Evolutionary conservation across 2,888 invertebrate genomes (phyloP).

Genomic region (Apeira syringaria): DNA sequence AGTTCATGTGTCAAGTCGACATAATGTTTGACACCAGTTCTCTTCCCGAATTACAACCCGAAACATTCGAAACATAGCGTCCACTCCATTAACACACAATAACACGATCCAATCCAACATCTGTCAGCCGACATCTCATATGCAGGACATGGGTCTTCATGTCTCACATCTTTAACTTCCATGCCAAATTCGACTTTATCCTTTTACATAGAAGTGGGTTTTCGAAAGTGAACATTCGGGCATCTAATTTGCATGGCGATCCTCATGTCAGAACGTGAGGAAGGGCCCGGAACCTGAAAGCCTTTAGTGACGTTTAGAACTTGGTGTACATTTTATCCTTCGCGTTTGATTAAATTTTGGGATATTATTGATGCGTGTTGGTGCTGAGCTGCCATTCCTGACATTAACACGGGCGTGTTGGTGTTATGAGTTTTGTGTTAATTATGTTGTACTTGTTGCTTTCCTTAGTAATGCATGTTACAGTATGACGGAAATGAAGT

Average conservation of each 20-base stretch:
- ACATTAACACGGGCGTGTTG: conserved; percentile 3
- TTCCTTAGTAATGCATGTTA: too few species aligned
- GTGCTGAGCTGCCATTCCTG: conserved; percentile 6
- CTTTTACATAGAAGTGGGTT: conserved; percentile 11
- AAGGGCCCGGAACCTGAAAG: conserved; percentile 36
- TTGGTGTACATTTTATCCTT: conserved; percentile 45
- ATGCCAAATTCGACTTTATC: conserved; percentile 22
- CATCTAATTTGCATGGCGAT: conserved; percentile 49
- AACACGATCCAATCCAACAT: conserved; percentile 38
- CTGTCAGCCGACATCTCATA: conserved; percentile 43
- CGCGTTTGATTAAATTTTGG: conserved; percentile 30
- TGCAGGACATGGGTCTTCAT: conserved; percentile 35
- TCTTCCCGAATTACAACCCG: conserved; percentile 15
- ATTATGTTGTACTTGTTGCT: too few species aligned
- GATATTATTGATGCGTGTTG: conserved; percentile 23
- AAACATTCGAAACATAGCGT: conserved; percentile 26
- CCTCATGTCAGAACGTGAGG: conserved; percentile 45
- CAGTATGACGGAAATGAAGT: too few species aligned
- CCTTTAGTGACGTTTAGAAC: conserved; percentile 44
- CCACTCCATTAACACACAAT: conserved; percentile 34
- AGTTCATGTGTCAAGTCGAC: too few species aligned
- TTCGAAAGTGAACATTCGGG: conserved; percentile 9
- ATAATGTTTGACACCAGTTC: conserved; percentile 9
- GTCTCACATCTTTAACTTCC: conserved; percentile 21
- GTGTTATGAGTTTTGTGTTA: not conserved